Evolutionary conservation across 1,140 invertebrate species (phyloP), one percentile per base, ranked within the genome.

Genomic region (Drosophila obscura): DNA sequence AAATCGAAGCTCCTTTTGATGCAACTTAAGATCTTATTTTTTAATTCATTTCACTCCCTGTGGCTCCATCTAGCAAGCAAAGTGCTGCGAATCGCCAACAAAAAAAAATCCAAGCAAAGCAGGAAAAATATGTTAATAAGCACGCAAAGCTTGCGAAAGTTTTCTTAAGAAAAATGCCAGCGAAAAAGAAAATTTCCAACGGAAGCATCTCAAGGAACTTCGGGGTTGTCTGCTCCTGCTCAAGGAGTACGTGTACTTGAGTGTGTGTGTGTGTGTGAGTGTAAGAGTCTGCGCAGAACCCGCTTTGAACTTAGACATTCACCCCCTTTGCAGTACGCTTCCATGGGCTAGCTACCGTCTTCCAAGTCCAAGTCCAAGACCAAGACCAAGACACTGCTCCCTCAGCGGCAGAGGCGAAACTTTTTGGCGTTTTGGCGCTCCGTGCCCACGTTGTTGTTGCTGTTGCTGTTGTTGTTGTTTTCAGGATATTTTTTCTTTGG

Each of bases 131-230:
- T 46, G 15, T 11, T 61, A 68, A 80, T 66, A 74, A 74, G 72
- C 72, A 52, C 71, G 22, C 69, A 74, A 80, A 87, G 83, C 79
- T 87, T 85, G 62, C 76, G 35, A 76, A 84, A 84, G 77, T 78
- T 84, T 80, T 69, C 60, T 61, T 26, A 67, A 64, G 68, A 85
- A 77, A 76, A 84, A 63, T 76, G 53, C 31, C 11, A 49, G 45
- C 44, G n/a, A 35, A 26, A 51, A 51, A 15, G 3, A 31, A 39
- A 11, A 11, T 35, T 39, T 39, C 44, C 51, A 64, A 49, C 39
- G 22, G 15, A 58, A 62, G 39, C 51, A 24, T 57, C 52, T 35
- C 61, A 46, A 73, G 59, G 31, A 65, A 73, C 74, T 71, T 78
- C 50, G 57, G 83, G 79, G 72, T 75, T 61, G 71, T 64, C 66